Conservation (phyloP, 1,140 invertebrate species). For the Bombus pyrosoma region DNA sequence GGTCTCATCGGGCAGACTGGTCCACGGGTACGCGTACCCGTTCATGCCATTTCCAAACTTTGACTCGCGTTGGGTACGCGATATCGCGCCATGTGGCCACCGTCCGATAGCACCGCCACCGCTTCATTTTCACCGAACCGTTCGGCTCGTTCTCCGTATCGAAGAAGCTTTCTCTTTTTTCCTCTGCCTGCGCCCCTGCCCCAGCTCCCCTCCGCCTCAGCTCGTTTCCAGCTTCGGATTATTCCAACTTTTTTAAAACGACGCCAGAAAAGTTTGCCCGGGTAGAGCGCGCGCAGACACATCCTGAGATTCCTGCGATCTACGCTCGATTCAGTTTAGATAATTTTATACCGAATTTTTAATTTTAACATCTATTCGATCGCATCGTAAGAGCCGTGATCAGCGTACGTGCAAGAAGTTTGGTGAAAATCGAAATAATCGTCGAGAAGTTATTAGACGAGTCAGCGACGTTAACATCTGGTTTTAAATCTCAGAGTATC, state of each 20-base stretch:
- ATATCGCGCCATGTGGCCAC: constrained; percentile 36
- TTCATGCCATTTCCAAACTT: constrained; percentile 42
- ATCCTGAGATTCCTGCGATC: too few relatives aligned
- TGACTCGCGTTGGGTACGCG: not conserved
- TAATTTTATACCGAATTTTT: too few relatives aligned
- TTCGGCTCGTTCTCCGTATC: not conserved
- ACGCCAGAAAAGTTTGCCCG: too few relatives aligned
- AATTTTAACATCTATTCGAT: too few relatives aligned
- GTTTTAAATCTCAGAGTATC: too few relatives aligned
- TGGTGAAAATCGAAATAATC: too few relatives aligned
- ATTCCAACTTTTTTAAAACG: not conserved
- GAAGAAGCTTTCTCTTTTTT: not conserved
- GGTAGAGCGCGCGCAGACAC: too few relatives aligned
- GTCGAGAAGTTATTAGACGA: rapidly evolving
- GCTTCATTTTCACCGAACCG: constrained; percentile 11
- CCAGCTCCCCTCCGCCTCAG: rapidly evolving
- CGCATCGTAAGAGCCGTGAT: rapidly evolving
- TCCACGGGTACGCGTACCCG: not conserved
- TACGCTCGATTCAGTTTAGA: too few relatives aligned
- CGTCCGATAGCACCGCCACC: not conserved
- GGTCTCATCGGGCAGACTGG: not conserved
- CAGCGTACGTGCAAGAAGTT: rapidly evolving
- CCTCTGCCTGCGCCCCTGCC: not conserved
- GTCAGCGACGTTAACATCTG: too few relatives aligned
- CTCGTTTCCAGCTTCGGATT: not conserved